phyloP scores from a whole-genome alignment of 2,797 vertebrate genomes.

The Emydoidea blandingii region DNA sequence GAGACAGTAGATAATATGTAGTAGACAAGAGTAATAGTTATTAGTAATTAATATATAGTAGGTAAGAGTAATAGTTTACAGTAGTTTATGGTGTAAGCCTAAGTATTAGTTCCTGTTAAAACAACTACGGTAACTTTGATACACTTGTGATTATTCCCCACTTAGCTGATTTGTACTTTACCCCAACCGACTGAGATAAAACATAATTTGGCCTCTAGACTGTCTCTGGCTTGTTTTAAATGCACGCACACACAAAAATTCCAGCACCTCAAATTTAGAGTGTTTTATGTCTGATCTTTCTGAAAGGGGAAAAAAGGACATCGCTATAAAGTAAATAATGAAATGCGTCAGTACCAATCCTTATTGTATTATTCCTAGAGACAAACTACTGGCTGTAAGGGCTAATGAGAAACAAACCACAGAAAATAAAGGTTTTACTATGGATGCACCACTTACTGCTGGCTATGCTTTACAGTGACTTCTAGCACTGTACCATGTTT shows the following conservation, averaged over 20 bases:
- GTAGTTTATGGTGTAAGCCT: not conserved
- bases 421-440: constrained; percentile 23
- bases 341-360: constrained; percentile 44
- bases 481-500: not conserved
- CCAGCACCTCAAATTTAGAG: constrained; percentile 30
- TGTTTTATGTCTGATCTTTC: constrained; percentile 40
- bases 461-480: rapidly evolving
- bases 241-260: not conserved
- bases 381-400: not conserved
- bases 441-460: not conserved
- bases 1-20: not conserved
- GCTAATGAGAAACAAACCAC: constrained; percentile 42
- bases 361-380: not conserved
- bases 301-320: constrained; percentile 11
- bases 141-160: not conserved
- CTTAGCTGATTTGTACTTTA: not conserved
- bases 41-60: not conserved
- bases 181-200: not conserved
- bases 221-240: not conserved
- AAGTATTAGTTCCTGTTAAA: not conserved
- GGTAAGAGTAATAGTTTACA: not conserved
- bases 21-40: not conserved
- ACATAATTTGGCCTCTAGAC: not conserved
- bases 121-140: not conserved
- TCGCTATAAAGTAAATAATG: constrained; percentile 61